Evolutionary conservation across 2,888 invertebrate species (phyloP).

Genomic region (Megastigmus dorsalis): DNA sequence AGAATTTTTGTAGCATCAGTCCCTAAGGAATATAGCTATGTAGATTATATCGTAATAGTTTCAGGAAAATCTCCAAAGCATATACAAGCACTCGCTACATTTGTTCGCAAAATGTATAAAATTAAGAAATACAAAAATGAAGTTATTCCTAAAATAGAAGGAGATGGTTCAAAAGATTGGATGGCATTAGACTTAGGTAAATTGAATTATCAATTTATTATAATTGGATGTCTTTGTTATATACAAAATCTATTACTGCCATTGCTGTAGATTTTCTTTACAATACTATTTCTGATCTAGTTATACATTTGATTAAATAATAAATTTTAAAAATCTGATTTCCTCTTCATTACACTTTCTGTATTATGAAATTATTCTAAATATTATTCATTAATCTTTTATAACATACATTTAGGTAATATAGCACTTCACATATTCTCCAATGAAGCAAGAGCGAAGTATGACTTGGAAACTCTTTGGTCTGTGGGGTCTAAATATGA

Average conservation of each 20-base stretch:
- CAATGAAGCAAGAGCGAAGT: conserved; percentile 80
- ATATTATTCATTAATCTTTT: no score
- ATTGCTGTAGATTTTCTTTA: no score
- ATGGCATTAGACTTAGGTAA: conserved; percentile 92
- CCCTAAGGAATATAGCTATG: conserved; percentile 85
- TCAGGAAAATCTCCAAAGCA: conserved; percentile 85
- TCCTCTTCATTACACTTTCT: no score
- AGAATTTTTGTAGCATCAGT: conserved; percentile 89
- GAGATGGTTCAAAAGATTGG: conserved; percentile 86
- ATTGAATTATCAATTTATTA: not conserved
- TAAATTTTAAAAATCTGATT: no score
- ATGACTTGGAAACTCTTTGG: conserved; percentile 95
- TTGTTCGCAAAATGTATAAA: conserved; percentile 86
- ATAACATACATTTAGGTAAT: conserved; percentile 91
- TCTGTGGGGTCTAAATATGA: conserved; percentile 89
- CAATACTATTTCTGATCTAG: no score
- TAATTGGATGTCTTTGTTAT: no score
- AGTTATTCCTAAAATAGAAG: conserved; percentile 85
- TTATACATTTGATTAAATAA: no score
- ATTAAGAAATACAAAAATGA: conserved; percentile 81
- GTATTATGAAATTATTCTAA: no score
- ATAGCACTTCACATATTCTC: conserved; percentile 93
- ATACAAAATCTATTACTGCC: no score
- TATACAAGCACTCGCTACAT: conserved; percentile 83
- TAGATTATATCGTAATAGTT: conserved; percentile 89